These are phyloP conservation scores for Papilio machaon DNA, from an alignment of 1,140 invertebrate species.

Conservation along the genomic window DNA sequence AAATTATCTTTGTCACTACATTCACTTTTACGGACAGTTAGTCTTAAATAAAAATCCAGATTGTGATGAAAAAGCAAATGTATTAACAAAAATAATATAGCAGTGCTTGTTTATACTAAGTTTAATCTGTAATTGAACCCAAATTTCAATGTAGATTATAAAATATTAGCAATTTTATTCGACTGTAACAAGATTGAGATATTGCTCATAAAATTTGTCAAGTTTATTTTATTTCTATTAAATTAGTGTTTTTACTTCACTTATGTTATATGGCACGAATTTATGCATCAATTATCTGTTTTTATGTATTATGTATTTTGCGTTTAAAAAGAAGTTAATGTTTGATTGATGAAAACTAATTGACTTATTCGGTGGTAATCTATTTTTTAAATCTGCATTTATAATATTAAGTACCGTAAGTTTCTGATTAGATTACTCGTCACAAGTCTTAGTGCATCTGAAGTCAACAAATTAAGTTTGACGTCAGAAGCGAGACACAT, in stretches of 20 bases:
- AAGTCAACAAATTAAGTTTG: neutral
- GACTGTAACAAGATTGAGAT: neutral
- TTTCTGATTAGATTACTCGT: neutral
- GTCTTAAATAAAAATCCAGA: constrained; percentile 73
- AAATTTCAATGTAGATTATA: neutral
- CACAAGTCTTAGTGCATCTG: neutral
- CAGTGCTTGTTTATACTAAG: constrained; percentile 37
- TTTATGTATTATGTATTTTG: neutral
- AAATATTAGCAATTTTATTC: constrained; percentile 8
- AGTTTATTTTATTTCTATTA: neutral
- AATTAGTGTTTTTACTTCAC: neutral
- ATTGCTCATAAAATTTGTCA: neutral
- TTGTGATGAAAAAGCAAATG: constrained; percentile 69
- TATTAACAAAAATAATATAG: constrained; percentile 77
- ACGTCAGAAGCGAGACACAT: neutral
- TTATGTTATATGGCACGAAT: neutral
- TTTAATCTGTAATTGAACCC: constrained; percentile 15
- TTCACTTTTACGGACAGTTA: constrained; percentile 76
- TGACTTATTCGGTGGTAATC: neutral
- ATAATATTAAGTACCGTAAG: neutral
- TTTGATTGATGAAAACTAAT: neutral
- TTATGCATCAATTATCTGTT: neutral
- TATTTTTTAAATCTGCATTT: neutral
- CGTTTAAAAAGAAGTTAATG: neutral
- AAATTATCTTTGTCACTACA: constrained; percentile 73